Evolutionary conservation across 1,140 invertebrate species (phyloP).

Genomic region (Diachasmimorpha longicaudata): DNA sequence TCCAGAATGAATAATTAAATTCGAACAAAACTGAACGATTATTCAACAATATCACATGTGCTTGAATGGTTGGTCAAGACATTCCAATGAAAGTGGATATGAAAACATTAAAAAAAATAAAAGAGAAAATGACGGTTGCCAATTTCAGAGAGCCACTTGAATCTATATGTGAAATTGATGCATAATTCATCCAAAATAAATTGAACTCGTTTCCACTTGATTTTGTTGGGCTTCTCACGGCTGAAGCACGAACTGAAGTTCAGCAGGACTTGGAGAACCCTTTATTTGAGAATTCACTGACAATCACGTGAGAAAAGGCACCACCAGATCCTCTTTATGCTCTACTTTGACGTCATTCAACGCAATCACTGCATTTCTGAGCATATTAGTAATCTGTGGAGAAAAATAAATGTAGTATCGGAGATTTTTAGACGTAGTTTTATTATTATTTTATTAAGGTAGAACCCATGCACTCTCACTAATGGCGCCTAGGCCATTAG

Average conservation of each 20-base stretch:
- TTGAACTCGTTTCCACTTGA: background rate
- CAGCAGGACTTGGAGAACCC: constrained; percentile 12
- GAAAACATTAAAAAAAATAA: background rate
- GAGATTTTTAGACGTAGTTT: too few species aligned
- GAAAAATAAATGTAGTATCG: constrained; percentile 44
- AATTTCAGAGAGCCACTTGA: background rate
- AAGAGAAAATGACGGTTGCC: background rate
- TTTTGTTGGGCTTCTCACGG: background rate
- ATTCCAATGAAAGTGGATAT: background rate
- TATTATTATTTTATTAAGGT: too few species aligned
- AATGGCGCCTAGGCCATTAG: too few species aligned
- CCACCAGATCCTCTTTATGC: constrained; percentile 82
- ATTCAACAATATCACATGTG: background rate
- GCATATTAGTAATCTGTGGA: constrained; percentile 69
- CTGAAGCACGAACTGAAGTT: background rate
- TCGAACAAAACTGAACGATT: background rate
- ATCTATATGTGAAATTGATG: too few species aligned
- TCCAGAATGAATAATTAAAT: background rate
- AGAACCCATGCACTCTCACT: too few species aligned
- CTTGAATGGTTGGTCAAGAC: background rate
- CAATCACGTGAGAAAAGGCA: constrained; percentile 70
- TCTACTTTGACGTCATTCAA: constrained; percentile 76
- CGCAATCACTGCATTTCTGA: constrained; percentile 72
- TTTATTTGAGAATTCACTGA: constrained; percentile 6
- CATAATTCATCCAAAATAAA: background rate